Evolutionary conservation across 1,140 invertebrate genomes (phyloP), one percentile per base, ranked within the genome.

Genomic region (Papilio glaucus): DNA sequence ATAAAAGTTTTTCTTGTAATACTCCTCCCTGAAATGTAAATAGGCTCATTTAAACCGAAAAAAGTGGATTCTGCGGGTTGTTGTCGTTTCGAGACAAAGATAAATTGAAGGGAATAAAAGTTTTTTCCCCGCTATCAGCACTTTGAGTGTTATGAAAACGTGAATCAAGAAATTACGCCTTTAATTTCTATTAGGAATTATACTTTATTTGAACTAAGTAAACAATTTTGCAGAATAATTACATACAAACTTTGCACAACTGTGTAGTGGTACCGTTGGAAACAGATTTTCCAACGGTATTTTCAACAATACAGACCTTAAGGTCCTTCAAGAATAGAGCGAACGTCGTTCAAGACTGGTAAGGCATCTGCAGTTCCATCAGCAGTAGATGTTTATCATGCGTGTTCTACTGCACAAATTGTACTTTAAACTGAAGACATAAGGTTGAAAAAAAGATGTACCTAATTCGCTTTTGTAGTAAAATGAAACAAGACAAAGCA

Each of bases 81-180:
- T 57, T 57, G 21, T 57, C 49, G 49, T 57, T 57, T 57, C 49
- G 49, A 24, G 24, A 57, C 49, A 57, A 57, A 57, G 49, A 57
- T 8, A 57, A 57, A 57, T 57, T 57, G 12, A 57, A 57, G 21
- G 49, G 49, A 24, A 21, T 57, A 57, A 57, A 57, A 57, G 24
- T 24, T 57, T 57, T 57, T 57, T 57, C 21, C 9, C 4, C 49
- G 49, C 49, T 57, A 57, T 57, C 49, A 21, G 18, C 45, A 9
- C 21, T 57, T 57, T 24, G 49, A 24, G 49, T 18, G 4, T 24
- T 24, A 9, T 57, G 49, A n/a, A n/a, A n/a, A 57, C 49, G 24
- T 57, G 5, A 13, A 26, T 24, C 24, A 57, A 18, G 10, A 33
- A 57, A 57, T 21, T 24, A 26, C 9, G 2, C 9, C 12, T 53